Evolutionary conservation across 2,113 vertebrate genomes (phyloP), one percentile per base, ranked within the genome.

Genomic region (Hippopotamus amphibius): DNA sequence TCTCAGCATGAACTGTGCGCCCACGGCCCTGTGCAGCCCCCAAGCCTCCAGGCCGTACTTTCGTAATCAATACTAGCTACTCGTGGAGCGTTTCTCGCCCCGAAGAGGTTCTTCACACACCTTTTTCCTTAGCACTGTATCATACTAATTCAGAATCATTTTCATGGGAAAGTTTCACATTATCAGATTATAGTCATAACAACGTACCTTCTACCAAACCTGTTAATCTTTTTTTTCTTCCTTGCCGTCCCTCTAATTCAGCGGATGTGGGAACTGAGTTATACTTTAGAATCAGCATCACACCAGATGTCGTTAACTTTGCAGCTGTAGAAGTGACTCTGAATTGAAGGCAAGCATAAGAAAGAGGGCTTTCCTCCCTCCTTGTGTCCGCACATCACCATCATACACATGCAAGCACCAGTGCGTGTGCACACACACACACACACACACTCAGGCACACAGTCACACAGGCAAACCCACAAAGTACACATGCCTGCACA

Each of bases 211-310:
- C 53, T 21, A 93, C 61, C 43, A 86, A 94, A 80, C 53, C 82
- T 83, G 41, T 91, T 82, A 2, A 82, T 95, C 57, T 90, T 95
- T 77, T 95, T 77, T 74, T 74, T 80, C 74, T 85, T 79, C 48
- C 22, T 94, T 85, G 87, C 37, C 63, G 82, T 86, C 55, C 28
- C 55, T 97, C 80, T 84, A 87, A 83, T 90, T 97, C 93, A 80
- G n/a, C 66, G 46, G 69, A 15, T 8, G n/a, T 57, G 66, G 83
- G 28, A 74, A 88, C 74, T 48, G 37, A 93, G 22, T 61, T 33
- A 59, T 19, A 24, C 11, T 69, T 92, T 66, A 77, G 71, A 50
- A 71, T 85, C 88, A 82, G n/a, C 24, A 61, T 10, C 61, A 50
- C 10, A 4, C 53, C 55, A 96, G 16, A 93, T 37, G 22, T 53